Conservation (phyloP, 2,113 vertebrate species). For the Lates calcarifer region DNA sequence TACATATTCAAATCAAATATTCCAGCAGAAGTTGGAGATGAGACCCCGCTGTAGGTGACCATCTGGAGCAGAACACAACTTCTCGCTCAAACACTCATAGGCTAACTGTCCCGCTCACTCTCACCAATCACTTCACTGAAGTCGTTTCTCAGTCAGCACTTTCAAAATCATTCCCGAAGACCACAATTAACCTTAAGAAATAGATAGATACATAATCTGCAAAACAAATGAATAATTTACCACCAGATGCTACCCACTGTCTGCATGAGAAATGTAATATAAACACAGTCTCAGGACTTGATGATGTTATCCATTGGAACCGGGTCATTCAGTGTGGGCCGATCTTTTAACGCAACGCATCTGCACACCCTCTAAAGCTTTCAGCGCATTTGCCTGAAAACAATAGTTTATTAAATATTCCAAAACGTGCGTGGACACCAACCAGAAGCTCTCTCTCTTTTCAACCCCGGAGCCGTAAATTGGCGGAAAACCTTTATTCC, state of each 20-base stretch:
- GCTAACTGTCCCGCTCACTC: not conserved
- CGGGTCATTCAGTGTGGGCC: constrained; percentile 38
- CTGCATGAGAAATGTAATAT: constrained; percentile 18
- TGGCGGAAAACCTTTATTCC: constrained; percentile 63
- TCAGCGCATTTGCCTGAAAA: constrained; percentile 49
- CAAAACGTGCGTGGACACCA: constrained; percentile 68
- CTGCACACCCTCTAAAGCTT: constrained; percentile 31
- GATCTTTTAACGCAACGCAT: constrained; percentile 45
- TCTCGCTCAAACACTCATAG: not conserved
- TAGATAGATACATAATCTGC: constrained; percentile 29
- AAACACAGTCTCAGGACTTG: constrained; percentile 9
- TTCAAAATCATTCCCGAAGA: not conserved
- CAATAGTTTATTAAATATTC: constrained; percentile 63
- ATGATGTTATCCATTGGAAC: constrained; percentile 34
- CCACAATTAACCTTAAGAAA: constrained; percentile 33
- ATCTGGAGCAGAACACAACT: constrained; percentile 17
- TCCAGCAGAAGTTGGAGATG: not conserved
- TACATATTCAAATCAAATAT: constrained; percentile 26
- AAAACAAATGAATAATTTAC: constrained; percentile 61
- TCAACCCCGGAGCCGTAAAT: constrained; percentile 41
- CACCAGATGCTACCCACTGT: constrained; percentile 42
- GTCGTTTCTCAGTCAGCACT: not conserved
- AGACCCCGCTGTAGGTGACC: not conserved
- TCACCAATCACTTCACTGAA: not conserved
- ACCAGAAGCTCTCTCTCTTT: constrained; percentile 54